Base-by-base conservation (phyloP, 2,113 vertebrate species). In the Ophiodon elongatus region DNA sequence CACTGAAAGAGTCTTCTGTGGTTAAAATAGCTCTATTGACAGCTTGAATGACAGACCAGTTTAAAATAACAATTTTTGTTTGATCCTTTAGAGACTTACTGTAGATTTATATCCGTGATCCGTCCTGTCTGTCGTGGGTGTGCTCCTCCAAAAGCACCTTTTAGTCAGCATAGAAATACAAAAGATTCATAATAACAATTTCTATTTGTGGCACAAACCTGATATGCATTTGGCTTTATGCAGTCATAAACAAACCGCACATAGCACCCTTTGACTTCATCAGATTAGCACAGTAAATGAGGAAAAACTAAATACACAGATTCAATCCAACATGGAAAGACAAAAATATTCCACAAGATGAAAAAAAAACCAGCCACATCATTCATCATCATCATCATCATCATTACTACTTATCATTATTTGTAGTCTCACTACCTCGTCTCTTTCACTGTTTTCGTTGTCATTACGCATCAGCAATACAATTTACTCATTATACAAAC, bases 11-110 rank as follows among this genome's bases (percentile, higher is more conserved):
- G 57, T 0, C 37, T 59, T 17, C 31, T 13, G 17, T 21, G 39
- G 14, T 39, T 25, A 37, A 39, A 68, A 47, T 39, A 39, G 6
- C 8, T 52, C 8, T 6, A 0, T 14, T 39, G 2, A 29, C 10
- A 54, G 8, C 35, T 62, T 1, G 2, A 3, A 1, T 3, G 2
- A 35, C 2, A 15, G 1, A 27, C 0, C 7, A 21, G 2, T 27
- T 15, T 1, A 56, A 3, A 43, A n/a, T n/a, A 60, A 33, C 4
- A 23, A 8, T 11, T 4, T 21, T 1, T 8, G 2, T 35, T 14
- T 64, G n/a, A 23, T 15, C 17, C 9, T 10, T 25, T 2, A 13
- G 17, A 57, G 15, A 19, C 1, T 0, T 25, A 19, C 1, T 17
- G 0, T 8, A 10, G 23, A 37, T 59, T 1, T 1, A 29, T 0